Evolutionary conservation across 2,888 invertebrate genomes (phyloP).

Genomic region (Netelia fuscicornis): DNA sequence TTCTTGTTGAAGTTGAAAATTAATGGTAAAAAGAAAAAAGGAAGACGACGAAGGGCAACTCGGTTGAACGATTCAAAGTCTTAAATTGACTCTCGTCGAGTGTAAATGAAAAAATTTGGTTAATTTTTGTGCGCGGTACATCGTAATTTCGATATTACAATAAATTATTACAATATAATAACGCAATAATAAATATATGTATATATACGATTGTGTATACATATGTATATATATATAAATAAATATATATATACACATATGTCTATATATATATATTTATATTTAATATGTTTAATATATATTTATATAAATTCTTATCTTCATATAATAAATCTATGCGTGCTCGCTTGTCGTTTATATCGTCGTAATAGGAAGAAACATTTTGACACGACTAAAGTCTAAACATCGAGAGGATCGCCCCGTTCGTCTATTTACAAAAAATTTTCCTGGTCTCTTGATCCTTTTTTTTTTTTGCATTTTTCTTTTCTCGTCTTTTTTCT

Average conservation of each 20-base stretch:
- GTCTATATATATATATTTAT: slow-evolving; percentile 60
- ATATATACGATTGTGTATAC: slow-evolving; percentile 74
- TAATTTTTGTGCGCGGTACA: slow-evolving; percentile 75
- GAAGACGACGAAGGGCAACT: background rate
- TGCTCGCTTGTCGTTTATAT: slow-evolving; percentile 74
- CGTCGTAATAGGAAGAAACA: slow-evolving; percentile 82
- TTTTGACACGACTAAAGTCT: slow-evolving; percentile 82
- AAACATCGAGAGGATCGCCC: slow-evolving; percentile 80
- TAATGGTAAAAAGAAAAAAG: background rate
- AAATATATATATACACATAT: slow-evolving; percentile 69
- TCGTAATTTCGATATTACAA: slow-evolving; percentile 80
- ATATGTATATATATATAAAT: slow-evolving; percentile 66
- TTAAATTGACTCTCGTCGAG: slow-evolving; percentile 11
- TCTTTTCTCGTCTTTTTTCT: slow-evolving; percentile 56
- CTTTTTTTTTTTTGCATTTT: slow-evolving; percentile 50
- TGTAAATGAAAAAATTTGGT: slow-evolving; percentile 17
- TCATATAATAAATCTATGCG: slow-evolving; percentile 70
- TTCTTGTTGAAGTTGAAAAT: background rate
- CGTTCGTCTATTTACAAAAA: slow-evolving; percentile 53
- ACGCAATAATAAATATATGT: slow-evolving; percentile 84
- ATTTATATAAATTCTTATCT: slow-evolving; percentile 69
- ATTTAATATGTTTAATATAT: slow-evolving; percentile 60
- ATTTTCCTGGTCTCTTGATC: slow-evolving; percentile 19
- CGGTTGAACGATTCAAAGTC: background rate
- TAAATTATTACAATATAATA: slow-evolving; percentile 84